These are phyloP conservation scores for Syngnathoides biaculeatus DNA, from an alignment of 2,113 vertebrate species.

Conservation along the genomic window DNA sequence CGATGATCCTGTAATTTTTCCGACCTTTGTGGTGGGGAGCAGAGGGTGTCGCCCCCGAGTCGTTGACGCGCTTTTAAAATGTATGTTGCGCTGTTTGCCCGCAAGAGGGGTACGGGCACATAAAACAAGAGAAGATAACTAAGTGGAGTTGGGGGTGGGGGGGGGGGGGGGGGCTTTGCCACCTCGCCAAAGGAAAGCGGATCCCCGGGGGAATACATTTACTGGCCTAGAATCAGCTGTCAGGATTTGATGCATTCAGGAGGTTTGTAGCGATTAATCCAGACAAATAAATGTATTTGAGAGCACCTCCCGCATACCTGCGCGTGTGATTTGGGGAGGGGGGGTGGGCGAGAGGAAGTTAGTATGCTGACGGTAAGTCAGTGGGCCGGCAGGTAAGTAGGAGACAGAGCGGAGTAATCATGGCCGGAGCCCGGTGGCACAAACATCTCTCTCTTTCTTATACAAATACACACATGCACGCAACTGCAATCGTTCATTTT, in stretches of 20 bases:
- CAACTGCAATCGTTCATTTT: constrained; percentile 61
- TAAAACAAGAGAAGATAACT: constrained; percentile 43
- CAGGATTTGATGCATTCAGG: constrained; percentile 75
- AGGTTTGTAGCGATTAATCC: constrained; percentile 74
- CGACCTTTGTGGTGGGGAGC: constrained; percentile 37
- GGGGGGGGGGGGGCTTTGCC: constrained; percentile 41
- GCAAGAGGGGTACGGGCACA: constrained; percentile 50
- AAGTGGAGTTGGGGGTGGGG: constrained; percentile 45
- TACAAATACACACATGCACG: constrained; percentile 11
- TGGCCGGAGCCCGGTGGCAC: constrained; percentile 58
- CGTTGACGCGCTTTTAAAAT: constrained; percentile 69
- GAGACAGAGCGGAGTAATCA: constrained; percentile 65
- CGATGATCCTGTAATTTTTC: constrained; percentile 67
- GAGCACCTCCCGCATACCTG: constrained; percentile 36
- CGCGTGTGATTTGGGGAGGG: constrained; percentile 19
- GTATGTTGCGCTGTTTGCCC: constrained; percentile 67
- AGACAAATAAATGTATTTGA: constrained; percentile 74
- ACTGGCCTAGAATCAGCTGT: constrained; percentile 73
- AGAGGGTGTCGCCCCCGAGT: constrained; percentile 33
- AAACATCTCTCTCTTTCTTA: constrained; percentile 16
- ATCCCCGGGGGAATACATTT: constrained; percentile 73
- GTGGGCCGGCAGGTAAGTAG: constrained; percentile 60
- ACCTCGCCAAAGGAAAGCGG: constrained; percentile 59
- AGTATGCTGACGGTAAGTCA: constrained; percentile 66
- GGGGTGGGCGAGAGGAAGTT: constrained; percentile 37